phyloP scores from a whole-genome alignment of 2,797 vertebrate genomes.

The Tarsius wallacei region DNA sequence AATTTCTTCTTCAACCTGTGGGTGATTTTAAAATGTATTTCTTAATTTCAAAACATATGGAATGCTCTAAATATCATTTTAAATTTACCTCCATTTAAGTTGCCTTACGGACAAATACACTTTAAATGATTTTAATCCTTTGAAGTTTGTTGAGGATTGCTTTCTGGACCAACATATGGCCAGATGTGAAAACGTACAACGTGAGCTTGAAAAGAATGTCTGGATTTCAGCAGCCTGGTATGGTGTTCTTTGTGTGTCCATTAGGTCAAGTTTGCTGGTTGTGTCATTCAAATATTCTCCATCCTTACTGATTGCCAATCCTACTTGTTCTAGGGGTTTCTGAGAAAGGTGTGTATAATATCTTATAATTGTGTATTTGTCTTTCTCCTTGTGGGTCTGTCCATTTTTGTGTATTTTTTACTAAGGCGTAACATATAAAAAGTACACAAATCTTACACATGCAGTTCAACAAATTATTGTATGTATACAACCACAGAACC shows the following conservation, averaged over 20 bases:
- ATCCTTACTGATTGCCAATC: background rate
- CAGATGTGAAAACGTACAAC: background rate
- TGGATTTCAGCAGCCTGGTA: background rate
- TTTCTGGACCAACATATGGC: background rate
- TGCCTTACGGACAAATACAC: background rate
- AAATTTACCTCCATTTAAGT: background rate
- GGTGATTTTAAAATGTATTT: conserved; percentile 31
- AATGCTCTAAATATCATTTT: conserved; percentile 29
- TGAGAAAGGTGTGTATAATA: background rate
- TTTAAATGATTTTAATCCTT: conserved; percentile 43
- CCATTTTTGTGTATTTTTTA: background rate
- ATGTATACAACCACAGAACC: background rate
- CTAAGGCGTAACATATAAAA: background rate
- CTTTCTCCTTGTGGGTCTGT: background rate
- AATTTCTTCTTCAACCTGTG: conserved; percentile 4
- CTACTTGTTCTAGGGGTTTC: background rate
- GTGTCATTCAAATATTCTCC: background rate
- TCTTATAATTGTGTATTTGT: background rate
- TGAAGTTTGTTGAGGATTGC: conserved; percentile 13
- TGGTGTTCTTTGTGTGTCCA: background rate
- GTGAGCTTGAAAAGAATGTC: background rate
- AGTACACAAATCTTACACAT: background rate
- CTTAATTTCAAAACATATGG: conserved; percentile 48
- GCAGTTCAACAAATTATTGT: background rate
- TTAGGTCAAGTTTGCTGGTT: background rate